These are phyloP conservation scores for Syrista parreyssii DNA, from an alignment of 2,888 invertebrate genomes.

Conservation along the genomic window DNA sequence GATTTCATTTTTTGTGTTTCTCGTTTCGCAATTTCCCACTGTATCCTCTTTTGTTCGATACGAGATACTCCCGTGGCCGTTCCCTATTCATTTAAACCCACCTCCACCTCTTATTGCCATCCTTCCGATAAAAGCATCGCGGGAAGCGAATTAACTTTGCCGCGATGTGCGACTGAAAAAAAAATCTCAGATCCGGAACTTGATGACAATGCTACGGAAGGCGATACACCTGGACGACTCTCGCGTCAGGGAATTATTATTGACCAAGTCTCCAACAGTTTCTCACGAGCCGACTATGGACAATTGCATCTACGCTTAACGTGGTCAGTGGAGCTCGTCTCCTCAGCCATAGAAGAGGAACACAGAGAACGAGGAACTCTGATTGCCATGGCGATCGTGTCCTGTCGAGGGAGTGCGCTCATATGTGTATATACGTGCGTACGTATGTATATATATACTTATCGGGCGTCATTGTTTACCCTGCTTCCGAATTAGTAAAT, in stretches of 20 bases:
- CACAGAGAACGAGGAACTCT: not conserved
- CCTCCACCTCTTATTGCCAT: not conserved
- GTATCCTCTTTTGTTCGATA: not conserved
- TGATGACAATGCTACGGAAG: slow-evolving; percentile 65
- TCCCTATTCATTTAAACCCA: not conserved
- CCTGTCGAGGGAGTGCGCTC: not conserved
- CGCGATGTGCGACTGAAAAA: slow-evolving; percentile 3
- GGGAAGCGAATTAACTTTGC: slow-evolving; percentile 5
- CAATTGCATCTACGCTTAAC: slow-evolving; percentile 15
- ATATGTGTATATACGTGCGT: not conserved
- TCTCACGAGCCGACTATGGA: slow-evolving; percentile 23
- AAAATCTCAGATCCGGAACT: slow-evolving; percentile 57
- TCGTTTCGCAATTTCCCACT: not conserved
- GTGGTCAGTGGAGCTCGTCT: slow-evolving; percentile 65
- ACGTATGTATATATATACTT: slow-evolving; percentile 2
- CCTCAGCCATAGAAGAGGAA: slow-evolving; percentile 41
- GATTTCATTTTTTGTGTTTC: not conserved
- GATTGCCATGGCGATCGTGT: not conserved
- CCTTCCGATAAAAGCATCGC: not conserved
- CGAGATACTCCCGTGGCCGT: not conserved
- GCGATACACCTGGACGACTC: slow-evolving; percentile 64
- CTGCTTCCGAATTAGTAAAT: slow-evolving; percentile 58
- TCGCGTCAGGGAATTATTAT: slow-evolving; percentile 28
- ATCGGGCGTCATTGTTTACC: slow-evolving; percentile 49
- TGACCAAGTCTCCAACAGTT: slow-evolving; percentile 34